Evolutionary conservation across 2,113 vertebrate genomes (phyloP), one percentile per base, ranked within the genome.

Genomic region (Sisor rabdophorus): DNA sequence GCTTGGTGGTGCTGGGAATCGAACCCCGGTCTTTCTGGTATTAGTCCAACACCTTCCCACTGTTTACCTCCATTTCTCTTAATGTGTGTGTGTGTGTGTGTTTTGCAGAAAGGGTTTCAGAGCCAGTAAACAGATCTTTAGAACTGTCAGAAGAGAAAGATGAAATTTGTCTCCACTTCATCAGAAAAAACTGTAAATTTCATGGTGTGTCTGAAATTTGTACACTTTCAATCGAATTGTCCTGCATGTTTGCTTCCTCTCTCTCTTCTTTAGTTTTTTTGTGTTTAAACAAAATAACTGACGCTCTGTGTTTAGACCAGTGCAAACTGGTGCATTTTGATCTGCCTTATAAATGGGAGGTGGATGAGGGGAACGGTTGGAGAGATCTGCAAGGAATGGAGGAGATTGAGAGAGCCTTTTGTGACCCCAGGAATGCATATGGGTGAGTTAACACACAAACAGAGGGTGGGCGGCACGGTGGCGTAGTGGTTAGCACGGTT

Each of bases 301-400:
- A 10, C 0, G 0, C 15, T 59, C 11, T 73, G 54, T 36, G 15
- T 56, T 40, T 26, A 92, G 91, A 88, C 4, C 71, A 79, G 24
- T 92, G 91, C 54, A 82, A 71, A 11, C 81, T 67, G 3, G 85
- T 91, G 32, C 91, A 92, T 81, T 92, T 88, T 77, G 82, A 85
- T 79, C 84, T 91, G 54, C 91, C 90, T 0, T 92, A 91, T 65
- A 89, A 85, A 78, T 92, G 91, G 91, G 86, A 92, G 82, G 83
- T 88, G 56, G 73, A 83, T n/a, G 81, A 86, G 0, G 86, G 81
- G 19, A 4, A 50, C 17, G 15, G 54, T 6, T 92, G 91, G 91
- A 83, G 60, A 0, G 84, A 87, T n/a, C 76, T 92, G 44, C 73
- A 58, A 50, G 40, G 86, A 53, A 89, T 89, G 86, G 91, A 91